These are phyloP conservation scores for Drosophila takahashii DNA, from an alignment of 1,140 invertebrate species.

Conservation along the genomic window DNA sequence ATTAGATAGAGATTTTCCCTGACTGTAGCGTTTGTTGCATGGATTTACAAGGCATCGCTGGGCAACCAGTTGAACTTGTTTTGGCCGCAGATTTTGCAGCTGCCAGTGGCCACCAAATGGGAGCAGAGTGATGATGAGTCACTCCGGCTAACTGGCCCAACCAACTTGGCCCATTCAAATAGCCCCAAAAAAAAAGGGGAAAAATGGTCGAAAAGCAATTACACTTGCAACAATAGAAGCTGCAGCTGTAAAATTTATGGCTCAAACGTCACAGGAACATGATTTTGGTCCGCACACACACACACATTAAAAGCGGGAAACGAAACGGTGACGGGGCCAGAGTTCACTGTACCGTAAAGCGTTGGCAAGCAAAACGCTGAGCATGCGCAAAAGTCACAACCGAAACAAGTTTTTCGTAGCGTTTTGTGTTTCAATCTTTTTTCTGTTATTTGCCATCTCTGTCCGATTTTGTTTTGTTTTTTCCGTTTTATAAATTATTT, in stretches of 20 bases:
- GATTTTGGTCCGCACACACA: constrained; percentile 39
- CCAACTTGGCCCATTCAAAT: constrained; percentile 22
- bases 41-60: constrained; percentile 66
- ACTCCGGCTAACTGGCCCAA: constrained; percentile 45
- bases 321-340: constrained; percentile 16
- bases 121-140: constrained; percentile 63
- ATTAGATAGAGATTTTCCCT: neutral
- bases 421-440: constrained; percentile 50
- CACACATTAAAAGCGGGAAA: constrained; percentile 1
- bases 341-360: constrained; percentile 82
- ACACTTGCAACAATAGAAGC: constrained; percentile 76
- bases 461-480: constrained; percentile 36
- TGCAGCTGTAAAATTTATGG: constrained; percentile 77
- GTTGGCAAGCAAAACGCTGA: constrained; percentile 66
- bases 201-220: constrained; percentile 60
- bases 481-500: constrained; percentile 23
- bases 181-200: constrained; percentile 37
- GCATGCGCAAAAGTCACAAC: constrained; percentile 76
- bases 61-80: constrained; percentile 76
- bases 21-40: constrained; percentile 42
- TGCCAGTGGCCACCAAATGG: constrained; percentile 51
- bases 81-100: constrained; percentile 64
- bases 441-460: constrained; percentile 30
- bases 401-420: constrained; percentile 73
- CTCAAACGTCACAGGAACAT: constrained; percentile 76